Conservation (phyloP, 1,140 invertebrate species). For the Eupristina koningsbergeri region DNA sequence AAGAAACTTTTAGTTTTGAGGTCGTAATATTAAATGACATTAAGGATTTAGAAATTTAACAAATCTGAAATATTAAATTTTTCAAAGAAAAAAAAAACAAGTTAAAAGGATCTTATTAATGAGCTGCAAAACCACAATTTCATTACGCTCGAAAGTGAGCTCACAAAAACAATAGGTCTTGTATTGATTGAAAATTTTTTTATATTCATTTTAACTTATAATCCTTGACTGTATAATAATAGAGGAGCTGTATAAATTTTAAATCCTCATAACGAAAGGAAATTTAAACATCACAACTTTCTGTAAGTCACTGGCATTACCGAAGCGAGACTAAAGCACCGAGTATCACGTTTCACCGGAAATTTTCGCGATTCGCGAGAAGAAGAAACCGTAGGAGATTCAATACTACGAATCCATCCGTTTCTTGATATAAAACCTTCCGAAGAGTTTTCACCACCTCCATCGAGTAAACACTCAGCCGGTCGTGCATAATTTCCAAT, state of each 20-base stretch:
- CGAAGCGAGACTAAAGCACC: not conserved
- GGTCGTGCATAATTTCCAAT: constrained; percentile 52
- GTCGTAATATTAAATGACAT: not conserved
- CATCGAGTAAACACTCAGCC: constrained; percentile 42
- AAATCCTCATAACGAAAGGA: not conserved
- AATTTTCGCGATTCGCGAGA: not conserved
- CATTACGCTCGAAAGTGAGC: too few species aligned
- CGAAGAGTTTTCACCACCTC: not conserved
- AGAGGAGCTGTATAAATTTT: not conserved
- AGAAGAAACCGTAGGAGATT: constrained; percentile 14
- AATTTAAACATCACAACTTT: not conserved
- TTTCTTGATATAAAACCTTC: constrained; percentile 35
- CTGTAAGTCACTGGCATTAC: not conserved
- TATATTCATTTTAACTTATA: not conserved
- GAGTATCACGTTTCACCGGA: constrained; percentile 14
- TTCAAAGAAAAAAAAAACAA: not conserved
- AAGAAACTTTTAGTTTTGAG: not conserved
- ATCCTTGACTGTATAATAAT: not conserved
- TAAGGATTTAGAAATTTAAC: not conserved
- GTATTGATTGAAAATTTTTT: not conserved
- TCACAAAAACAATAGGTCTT: too few species aligned
- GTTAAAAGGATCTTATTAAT: too few species aligned
- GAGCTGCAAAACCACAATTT: too few species aligned
- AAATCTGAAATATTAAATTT: not conserved
- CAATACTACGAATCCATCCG: constrained; percentile 41